phyloP scores from a whole-genome alignment of 2,797 vertebrate species.

The Pseudochaenichthys georgianus region DNA sequence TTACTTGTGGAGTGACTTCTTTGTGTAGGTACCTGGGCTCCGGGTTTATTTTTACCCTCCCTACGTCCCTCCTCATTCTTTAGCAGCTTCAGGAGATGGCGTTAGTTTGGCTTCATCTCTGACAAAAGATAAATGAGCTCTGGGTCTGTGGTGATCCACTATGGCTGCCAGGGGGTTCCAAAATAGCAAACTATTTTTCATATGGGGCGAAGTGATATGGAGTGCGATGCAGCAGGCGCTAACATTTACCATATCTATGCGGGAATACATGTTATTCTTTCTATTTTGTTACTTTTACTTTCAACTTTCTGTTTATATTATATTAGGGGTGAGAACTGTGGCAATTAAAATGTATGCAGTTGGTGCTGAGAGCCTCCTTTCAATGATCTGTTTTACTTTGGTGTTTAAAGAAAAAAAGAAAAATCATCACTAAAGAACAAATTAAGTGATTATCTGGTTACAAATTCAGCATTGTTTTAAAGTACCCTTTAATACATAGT shows the following conservation, averaged over 20 bases:
- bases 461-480: slow-evolving; percentile 60
- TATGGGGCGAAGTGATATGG: slow-evolving; percentile 96
- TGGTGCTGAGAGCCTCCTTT: slow-evolving; percentile 32
- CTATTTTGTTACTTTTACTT: slow-evolving; percentile 79
- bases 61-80: slow-evolving; percentile 94
- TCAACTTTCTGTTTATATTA: slow-evolving; percentile 76
- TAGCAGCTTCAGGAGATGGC: slow-evolving; percentile 95
- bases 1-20: slow-evolving; percentile 90
- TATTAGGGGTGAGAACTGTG: slow-evolving; percentile 53
- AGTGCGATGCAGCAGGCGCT: slow-evolving; percentile 95
- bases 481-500: slow-evolving; percentile 42
- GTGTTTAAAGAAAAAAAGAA: slow-evolving; percentile 28
- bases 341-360: slow-evolving; percentile 73
- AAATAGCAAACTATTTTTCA: slow-evolving; percentile 99
- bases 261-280: slow-evolving; percentile 90
- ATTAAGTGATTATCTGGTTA: slow-evolving; percentile 47
- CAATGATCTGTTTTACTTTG: slow-evolving; percentile 19
- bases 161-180: slow-evolving; percentile 99
- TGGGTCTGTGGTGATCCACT: slow-evolving; percentile 97
- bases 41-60: slow-evolving; percentile 96
- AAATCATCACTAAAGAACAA: slow-evolving; percentile 34
- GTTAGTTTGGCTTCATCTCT: slow-evolving; percentile 98
- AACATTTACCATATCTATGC: slow-evolving; percentile 90
- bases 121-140: slow-evolving; percentile 99
- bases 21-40: slow-evolving; percentile 89